phyloP scores from a whole-genome alignment of 2,797 vertebrate species.

The Tapera naevia region DNA sequence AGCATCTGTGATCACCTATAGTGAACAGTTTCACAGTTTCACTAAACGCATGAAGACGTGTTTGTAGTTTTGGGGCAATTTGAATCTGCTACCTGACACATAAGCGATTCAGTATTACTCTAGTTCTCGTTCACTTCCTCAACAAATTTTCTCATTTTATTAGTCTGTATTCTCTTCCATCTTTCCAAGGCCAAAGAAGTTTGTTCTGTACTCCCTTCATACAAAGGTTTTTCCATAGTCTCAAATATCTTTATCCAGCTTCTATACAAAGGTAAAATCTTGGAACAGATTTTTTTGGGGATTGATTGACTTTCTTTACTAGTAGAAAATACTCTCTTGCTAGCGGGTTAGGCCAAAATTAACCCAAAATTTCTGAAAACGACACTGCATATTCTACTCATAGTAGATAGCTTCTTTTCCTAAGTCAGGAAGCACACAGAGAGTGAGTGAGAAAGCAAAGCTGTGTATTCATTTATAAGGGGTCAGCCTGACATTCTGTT shows the following conservation, averaged over 20 bases:
- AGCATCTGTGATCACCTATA: neutral
- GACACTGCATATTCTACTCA: neutral
- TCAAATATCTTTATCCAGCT: neutral
- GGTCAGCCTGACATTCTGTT: neutral
- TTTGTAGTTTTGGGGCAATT: neutral
- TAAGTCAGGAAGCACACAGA: neutral
- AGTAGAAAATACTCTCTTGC: neutral
- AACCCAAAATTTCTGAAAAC: neutral
- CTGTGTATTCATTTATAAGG: neutral
- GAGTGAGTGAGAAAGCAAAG: neutral
- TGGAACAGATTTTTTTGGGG: fast-evolving
- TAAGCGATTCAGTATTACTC: neutral
- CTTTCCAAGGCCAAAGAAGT: neutral
- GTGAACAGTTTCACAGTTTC: neutral
- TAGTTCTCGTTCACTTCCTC: neutral
- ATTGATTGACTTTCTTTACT: neutral
- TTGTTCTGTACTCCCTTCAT: neutral
- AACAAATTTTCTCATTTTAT: neutral
- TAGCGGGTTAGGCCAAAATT: neutral
- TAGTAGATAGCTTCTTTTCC: neutral
- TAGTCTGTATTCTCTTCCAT: neutral
- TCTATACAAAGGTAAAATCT: neutral
- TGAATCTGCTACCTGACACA: neutral
- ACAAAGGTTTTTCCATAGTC: neutral
- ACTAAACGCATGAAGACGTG: neutral